phyloP scores from a whole-genome alignment of 2,888 invertebrate species.

The Kuschelorhynchus macadamiae region DNA sequence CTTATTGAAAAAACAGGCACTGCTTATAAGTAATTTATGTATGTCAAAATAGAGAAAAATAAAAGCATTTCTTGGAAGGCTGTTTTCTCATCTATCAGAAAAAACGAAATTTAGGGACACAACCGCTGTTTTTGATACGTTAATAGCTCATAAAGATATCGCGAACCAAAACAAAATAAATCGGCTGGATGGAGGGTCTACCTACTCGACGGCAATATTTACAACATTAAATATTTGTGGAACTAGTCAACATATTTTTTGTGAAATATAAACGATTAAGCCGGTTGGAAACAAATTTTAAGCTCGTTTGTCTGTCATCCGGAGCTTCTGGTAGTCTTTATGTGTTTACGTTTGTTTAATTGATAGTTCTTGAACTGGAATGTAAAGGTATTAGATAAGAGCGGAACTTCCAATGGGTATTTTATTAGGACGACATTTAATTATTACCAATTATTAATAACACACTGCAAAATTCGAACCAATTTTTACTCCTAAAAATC shows the following conservation, averaged over 20 bases:
- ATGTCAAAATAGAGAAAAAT: too few species aligned
- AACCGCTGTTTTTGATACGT: conserved; percentile 16
- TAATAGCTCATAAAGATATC: conserved; percentile 36
- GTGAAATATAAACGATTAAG: conserved; percentile 41
- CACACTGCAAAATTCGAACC: background rate
- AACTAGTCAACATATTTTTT: conserved; percentile 41
- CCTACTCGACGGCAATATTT: conserved; percentile 29
- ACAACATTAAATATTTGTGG: conserved; percentile 44
- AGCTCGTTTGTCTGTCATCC: conserved; percentile 31
- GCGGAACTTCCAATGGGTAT: too few species aligned
- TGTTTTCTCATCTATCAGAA: too few species aligned
- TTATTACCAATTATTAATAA: background rate
- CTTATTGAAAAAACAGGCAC: too few species aligned
- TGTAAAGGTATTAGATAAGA: background rate
- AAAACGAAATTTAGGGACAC: too few species aligned
- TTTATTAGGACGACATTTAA: background rate
- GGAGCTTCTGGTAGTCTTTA: conserved; percentile 33
- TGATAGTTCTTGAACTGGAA: background rate
- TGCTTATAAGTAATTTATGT: too few species aligned
- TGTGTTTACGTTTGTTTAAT: conserved; percentile 14
- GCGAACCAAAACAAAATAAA: conserved; percentile 37
- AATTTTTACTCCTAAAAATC: background rate
- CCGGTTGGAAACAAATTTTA: conserved; percentile 1
- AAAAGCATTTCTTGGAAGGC: too few species aligned
- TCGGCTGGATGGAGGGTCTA: conserved; percentile 4